Evolutionary conservation across 1,140 invertebrate genomes (phyloP).

Genomic region (Aphaenogaster rudis): DNA sequence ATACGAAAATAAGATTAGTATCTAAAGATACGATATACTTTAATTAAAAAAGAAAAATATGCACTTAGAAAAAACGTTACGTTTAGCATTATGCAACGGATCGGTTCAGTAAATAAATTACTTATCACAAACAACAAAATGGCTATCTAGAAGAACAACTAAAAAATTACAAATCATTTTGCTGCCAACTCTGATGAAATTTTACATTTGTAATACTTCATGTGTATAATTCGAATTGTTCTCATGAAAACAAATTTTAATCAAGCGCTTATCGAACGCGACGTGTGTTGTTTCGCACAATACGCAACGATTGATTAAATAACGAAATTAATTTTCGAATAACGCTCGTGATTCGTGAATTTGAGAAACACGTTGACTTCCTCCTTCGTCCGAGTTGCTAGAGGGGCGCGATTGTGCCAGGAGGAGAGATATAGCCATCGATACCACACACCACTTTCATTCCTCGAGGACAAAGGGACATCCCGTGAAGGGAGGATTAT

Average conservation of each 20-base stretch:
- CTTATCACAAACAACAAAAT: neutral
- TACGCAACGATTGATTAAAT: neutral
- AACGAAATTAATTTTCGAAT: neutral
- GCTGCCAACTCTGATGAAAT: neutral
- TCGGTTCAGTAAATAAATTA: neutral
- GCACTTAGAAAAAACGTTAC: neutral
- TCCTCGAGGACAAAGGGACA: slow-evolving; percentile 50
- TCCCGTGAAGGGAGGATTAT: slow-evolving; percentile 66
- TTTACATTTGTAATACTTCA: neutral
- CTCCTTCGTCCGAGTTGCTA: neutral
- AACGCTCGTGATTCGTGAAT: neutral
- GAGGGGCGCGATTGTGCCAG: slow-evolving; percentile 3
- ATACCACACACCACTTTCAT: slow-evolving; percentile 44
- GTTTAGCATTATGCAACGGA: neutral
- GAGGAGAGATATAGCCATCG: slow-evolving; percentile 33
- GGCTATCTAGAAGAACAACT: neutral
- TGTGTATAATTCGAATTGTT: neutral
- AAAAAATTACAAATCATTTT: slow-evolving; percentile 3
- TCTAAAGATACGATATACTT: neutral
- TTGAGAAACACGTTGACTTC: neutral
- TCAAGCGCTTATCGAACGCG: neutral
- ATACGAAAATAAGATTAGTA: slow-evolving; percentile 5
- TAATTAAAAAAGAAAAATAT: neutral
- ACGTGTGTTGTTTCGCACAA: neutral
- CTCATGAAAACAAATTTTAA: neutral